These are phyloP conservation scores for Drosophila leontia DNA, from an alignment of 1,140 invertebrate species.

Conservation along the genomic window DNA sequence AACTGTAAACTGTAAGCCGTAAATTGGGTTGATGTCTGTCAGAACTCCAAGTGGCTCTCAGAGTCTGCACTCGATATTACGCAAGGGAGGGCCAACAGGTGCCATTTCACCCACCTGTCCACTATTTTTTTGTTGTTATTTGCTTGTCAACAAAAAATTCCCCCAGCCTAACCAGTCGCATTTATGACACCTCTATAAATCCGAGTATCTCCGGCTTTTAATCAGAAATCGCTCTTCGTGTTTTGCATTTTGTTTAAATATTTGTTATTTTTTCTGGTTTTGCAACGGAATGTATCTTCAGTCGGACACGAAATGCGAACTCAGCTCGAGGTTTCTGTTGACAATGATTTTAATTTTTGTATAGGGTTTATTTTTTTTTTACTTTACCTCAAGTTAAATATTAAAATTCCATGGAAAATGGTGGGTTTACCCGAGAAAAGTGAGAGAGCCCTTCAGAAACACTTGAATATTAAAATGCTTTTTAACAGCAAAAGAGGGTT, in stretches of 20 bases:
- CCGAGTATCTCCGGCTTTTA: conserved; percentile 41
- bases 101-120: conserved; percentile 17
- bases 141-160: conserved; percentile 31
- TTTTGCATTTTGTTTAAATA: conserved; percentile 70
- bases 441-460: conserved; percentile 9
- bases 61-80: conserved; percentile 49
- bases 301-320: conserved; percentile 44
- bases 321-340: conserved; percentile 66
- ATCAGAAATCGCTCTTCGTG: conserved; percentile 56
- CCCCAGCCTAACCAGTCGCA: conserved; percentile 10
- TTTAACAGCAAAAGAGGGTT: background rate
- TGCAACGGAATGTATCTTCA: conserved; percentile 67
- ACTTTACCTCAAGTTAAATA: conserved; percentile 24
- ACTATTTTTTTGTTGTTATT: conserved; percentile 15
- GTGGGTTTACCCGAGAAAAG: conserved; percentile 26
- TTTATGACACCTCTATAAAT: conserved; percentile 41
- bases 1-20: conserved; percentile 19
- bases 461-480: conserved; percentile 2
- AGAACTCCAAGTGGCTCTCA: conserved; percentile 54
- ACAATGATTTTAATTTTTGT: conserved; percentile 61
- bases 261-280: conserved; percentile 55
- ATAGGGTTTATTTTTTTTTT: background rate
- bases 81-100: conserved; percentile 42
- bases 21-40: conserved; percentile 73
- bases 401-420: conserved; percentile 38